A percentile compares a stretch with the other conserved stretches of the same genome.
Conservation (phyloP, 2,888 invertebrate species). For the Drosophila prostipennis region DNA sequence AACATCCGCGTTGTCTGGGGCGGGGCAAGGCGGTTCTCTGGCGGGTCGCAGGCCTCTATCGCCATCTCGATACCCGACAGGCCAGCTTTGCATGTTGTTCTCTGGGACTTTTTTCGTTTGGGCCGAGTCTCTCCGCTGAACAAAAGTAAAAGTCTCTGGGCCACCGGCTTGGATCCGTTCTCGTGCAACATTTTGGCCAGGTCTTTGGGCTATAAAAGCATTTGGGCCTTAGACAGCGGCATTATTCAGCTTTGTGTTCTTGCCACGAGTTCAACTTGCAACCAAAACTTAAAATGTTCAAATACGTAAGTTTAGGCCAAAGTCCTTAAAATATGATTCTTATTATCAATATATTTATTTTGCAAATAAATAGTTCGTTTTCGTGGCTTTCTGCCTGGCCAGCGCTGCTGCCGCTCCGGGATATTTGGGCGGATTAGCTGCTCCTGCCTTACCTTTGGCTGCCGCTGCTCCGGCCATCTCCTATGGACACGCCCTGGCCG, state of each 20-base stretch:
- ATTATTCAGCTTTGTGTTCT: slow-evolving; percentile 77
- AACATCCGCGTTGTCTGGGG: slow-evolving; percentile 45
- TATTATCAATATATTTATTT: neutral
- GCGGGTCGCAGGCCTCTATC: slow-evolving; percentile 16
- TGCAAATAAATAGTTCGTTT: slow-evolving; percentile 60
- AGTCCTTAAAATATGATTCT: neutral
- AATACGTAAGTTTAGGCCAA: slow-evolving; percentile 71
- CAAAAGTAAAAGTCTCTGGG: slow-evolving; percentile 69
- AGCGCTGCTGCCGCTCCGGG: slow-evolving; percentile 82
- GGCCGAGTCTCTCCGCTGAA: slow-evolving; percentile 32
- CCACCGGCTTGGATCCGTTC: slow-evolving; percentile 36
- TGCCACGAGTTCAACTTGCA: slow-evolving; percentile 54
- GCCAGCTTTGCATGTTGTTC: slow-evolving; percentile 42
- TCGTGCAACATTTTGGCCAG: slow-evolving; percentile 46
- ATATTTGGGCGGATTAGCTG: slow-evolving; percentile 72
- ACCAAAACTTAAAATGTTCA: slow-evolving; percentile 71
- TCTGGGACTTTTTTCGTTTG: slow-evolving; percentile 14
- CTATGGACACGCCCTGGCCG: slow-evolving; percentile 57
- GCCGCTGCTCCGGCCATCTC: slow-evolving; percentile 67
- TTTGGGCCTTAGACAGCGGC: slow-evolving; percentile 50
- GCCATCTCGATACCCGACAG: slow-evolving; percentile 24
- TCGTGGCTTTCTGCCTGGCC: slow-evolving; percentile 76
- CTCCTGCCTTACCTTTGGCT: slow-evolving; percentile 43
- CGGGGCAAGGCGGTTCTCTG: slow-evolving; percentile 29
- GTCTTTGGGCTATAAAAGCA: slow-evolving; percentile 70